phyloP scores from a whole-genome alignment of 1,140 invertebrate genomes.

The Dolichoris vasculosae region DNA sequence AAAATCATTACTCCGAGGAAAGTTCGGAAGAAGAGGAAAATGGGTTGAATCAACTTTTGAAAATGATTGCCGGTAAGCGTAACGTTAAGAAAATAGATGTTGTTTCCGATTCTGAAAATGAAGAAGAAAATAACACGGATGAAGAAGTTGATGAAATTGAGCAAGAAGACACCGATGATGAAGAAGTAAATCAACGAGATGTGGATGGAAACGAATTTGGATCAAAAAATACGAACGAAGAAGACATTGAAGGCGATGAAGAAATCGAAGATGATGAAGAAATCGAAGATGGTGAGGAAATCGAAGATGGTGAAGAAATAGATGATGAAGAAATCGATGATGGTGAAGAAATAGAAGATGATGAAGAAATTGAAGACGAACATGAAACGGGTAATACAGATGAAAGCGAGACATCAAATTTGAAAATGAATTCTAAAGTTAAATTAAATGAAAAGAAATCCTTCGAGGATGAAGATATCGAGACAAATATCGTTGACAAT shows the following conservation, averaged over 20 bases:
- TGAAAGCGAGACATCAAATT: not conserved
- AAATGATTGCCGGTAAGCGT: slow-evolving; percentile 72
- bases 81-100: slow-evolving; percentile 59
- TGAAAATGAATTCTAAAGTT: not conserved
- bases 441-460: not conserved
- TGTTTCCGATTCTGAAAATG: slow-evolving; percentile 63
- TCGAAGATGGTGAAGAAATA: not conserved
- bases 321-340: slow-evolving; percentile 35
- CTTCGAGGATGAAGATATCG: slow-evolving; percentile 52
- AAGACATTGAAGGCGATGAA: not conserved
- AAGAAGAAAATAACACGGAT: slow-evolving; percentile 35
- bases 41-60: slow-evolving; percentile 75
- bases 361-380: slow-evolving; percentile 27
- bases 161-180: slow-evolving; percentile 11
- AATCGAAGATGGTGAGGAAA: slow-evolving; percentile 27
- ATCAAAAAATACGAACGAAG: not conserved
- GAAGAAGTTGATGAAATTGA: slow-evolving; percentile 37
- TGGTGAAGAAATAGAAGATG: not conserved
- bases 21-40: slow-evolving; percentile 71
- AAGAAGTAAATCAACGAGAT: slow-evolving; percentile 19
- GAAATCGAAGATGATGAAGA: slow-evolving; percentile 6
- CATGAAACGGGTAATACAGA: slow-evolving; percentile 39
- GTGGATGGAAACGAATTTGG: not conserved
- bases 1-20: slow-evolving; percentile 55
- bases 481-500: slow-evolving; percentile 64